These are phyloP conservation scores for Agrilus planipennis DNA, from an alignment of 1,140 invertebrate genomes.

Conservation along the genomic window DNA sequence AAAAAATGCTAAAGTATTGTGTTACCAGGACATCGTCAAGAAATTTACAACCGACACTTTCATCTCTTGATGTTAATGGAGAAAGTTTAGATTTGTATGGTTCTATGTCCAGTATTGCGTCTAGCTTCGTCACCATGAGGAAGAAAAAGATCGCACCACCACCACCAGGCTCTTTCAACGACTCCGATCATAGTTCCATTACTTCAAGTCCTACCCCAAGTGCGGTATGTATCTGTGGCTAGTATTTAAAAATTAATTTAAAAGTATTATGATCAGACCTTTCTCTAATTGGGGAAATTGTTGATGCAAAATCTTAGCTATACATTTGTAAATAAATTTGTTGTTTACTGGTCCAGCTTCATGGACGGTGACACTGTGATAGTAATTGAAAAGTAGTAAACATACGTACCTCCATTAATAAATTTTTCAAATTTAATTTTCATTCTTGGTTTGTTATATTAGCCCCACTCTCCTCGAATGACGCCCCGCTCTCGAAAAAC, in stretches of 20 bases:
- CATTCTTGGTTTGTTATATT: too few relatives aligned
- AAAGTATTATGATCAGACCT: too few relatives aligned
- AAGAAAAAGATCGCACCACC: slow-evolving; percentile 60
- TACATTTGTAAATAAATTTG: too few relatives aligned
- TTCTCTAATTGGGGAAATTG: too few relatives aligned
- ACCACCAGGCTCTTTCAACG: slow-evolving; percentile 41
- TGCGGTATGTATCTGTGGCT: slow-evolving; percentile 27
- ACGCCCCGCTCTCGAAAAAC: slow-evolving; percentile 35
- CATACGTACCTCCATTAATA: too few relatives aligned
- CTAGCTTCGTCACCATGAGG: slow-evolving; percentile 31
- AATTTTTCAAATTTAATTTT: too few relatives aligned
- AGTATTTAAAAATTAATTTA: too few relatives aligned
- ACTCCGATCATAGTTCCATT: slow-evolving; percentile 20
- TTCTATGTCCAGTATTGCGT: slow-evolving; percentile 34
- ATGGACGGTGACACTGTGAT: too few relatives aligned
- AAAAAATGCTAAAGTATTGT: slow-evolving; percentile 28
- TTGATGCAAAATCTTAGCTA: too few relatives aligned
- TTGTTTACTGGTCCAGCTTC: too few relatives aligned
- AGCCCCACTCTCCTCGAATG: slow-evolving; percentile 32
- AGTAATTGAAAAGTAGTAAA: too few relatives aligned
- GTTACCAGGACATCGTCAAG: slow-evolving; percentile 22
- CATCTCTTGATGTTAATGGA: slow-evolving; percentile 1
- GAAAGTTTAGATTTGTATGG: slow-evolving; percentile 21
- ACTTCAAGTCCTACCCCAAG: slow-evolving; percentile 31
- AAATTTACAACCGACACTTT: slow-evolving; percentile 31